Evolutionary conservation across 2,888 invertebrate genomes (phyloP), one percentile per base, ranked within the genome.

Genomic region (Thysanoteuthis rhombus): DNA sequence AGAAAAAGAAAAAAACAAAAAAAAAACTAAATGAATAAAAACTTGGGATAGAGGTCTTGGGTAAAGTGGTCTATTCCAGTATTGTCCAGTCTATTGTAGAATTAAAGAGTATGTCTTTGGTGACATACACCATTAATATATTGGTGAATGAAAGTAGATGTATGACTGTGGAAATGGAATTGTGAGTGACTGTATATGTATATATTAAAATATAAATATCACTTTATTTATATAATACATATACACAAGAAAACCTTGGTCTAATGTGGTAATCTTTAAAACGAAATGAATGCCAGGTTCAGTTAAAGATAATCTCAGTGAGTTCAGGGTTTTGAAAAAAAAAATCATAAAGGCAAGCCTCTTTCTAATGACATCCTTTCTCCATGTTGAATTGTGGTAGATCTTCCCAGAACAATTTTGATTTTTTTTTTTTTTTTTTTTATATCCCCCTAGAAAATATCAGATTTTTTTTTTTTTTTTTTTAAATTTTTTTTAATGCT

Each of bases 31-130:
- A 75, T 75, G 75, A 75, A 75, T 75, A 36, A 75, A 75, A 75
- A 75, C 75, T 75, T 75, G 75, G 75, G 75, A 75, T 75, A 75
- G 75, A 75, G 75, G n/a, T 75, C 75, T 75, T 75, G 75, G 75
- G 36, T 75, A n/a, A 75, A 75, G 75, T 75, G 75, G 75, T 75
- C 75, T 75, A 75, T 75, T 75, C 75, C 75, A 75, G 75, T 75
- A 75, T 75, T 75, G 75, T 75, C 75, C 75, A 75, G 75, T 75
- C 75, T 75, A 75, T 75, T 75, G 75, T 75, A 75, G 75, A 75
- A 75, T 75, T 75, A 75, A 75, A 75, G 75, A 36, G 75, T 75
- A 75, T n/a, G 75, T 75, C 75, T 75, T 75, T 75, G n/a, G n/a
- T n/a, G 75, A 75, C n/a, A n/a, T 75, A 75, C 2, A 12, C n/a